Evolutionary conservation across 1,140 invertebrate species (phyloP).

Genomic region (Drosophila gunungcola): DNA sequence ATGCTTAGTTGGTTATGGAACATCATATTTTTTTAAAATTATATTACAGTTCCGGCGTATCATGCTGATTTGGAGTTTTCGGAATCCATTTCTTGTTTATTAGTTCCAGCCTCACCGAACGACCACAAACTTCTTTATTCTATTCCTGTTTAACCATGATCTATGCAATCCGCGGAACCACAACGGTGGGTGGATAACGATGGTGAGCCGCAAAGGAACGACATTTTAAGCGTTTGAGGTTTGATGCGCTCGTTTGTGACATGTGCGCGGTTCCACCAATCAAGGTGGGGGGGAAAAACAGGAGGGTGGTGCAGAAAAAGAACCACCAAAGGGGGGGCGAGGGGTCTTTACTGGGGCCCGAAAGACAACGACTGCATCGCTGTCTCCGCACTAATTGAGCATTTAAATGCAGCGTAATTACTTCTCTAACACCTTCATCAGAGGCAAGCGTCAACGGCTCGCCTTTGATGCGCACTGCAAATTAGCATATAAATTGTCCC

Average conservation of each 20-base stretch:
- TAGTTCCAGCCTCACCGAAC: not conserved
- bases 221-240: conserved; percentile 30
- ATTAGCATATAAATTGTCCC: conserved; percentile 84
- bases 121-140: not conserved
- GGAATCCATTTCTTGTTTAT: not conserved
- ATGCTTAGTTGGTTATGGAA: too few relatives aligned
- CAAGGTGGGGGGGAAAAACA: conserved; percentile 8
- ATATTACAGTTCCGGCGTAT: not conserved
- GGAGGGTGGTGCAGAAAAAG: not conserved
- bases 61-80: not conserved
- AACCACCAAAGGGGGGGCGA: conserved; percentile 7
- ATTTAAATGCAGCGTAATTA: conserved; percentile 83
- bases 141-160: conserved; percentile 11
- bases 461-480: conserved; percentile 78
- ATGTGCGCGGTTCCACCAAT: conserved; percentile 74
- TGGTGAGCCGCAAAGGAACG: not conserved
- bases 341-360: conserved; percentile 1
- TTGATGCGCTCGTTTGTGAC: conserved; percentile 75
- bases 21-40: too few relatives aligned
- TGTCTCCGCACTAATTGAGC: conserved; percentile 80
- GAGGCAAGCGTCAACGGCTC: conserved; percentile 63
- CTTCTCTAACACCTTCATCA: conserved; percentile 81
- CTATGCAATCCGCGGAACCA: conserved; percentile 16
- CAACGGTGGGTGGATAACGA: conserved; percentile 22
- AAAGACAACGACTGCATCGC: conserved; percentile 2